A percentile compares a stretch with the other conserved stretches of the same genome.
phyloP scores from a whole-genome alignment of 2,113 vertebrate species.

The Lepus europaeus region DNA sequence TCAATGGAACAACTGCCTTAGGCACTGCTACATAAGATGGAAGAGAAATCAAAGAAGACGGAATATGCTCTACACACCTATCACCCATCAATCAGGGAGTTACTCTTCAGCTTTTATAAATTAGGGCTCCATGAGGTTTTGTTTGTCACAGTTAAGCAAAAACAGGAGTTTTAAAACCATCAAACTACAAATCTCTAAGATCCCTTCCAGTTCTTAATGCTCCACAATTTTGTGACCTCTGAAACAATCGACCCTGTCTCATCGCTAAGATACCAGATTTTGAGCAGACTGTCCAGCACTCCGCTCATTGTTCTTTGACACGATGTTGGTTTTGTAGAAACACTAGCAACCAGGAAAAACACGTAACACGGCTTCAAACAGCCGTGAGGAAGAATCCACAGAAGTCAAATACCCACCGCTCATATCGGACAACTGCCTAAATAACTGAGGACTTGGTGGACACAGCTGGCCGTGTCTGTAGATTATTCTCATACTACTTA shows the following conservation, averaged over 20 bases:
- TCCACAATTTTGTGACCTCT: neutral
- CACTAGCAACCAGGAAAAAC: constrained; percentile 22
- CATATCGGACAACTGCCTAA: constrained; percentile 14
- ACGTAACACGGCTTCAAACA: neutral
- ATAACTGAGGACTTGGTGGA: neutral
- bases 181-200: constrained; percentile 8
- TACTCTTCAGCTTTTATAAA: constrained; percentile 30
- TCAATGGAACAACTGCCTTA: neutral
- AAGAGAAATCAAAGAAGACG: neutral
- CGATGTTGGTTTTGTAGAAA: neutral
- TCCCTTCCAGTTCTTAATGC: neutral
- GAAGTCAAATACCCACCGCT: neutral
- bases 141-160: neutral
- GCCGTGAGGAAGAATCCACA: neutral
- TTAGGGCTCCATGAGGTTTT: neutral
- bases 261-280: neutral
- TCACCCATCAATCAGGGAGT: neutral
- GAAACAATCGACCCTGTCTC: neutral
- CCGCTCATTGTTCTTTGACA: neutral
- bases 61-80: neutral
- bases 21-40: neutral
- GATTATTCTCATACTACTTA: constrained; percentile 13
- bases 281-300: neutral
- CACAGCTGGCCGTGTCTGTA: neutral
- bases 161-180: constrained; percentile 1